Conservation (phyloP, 2,888 invertebrate genomes). For the Drosophila anceps region DNA sequence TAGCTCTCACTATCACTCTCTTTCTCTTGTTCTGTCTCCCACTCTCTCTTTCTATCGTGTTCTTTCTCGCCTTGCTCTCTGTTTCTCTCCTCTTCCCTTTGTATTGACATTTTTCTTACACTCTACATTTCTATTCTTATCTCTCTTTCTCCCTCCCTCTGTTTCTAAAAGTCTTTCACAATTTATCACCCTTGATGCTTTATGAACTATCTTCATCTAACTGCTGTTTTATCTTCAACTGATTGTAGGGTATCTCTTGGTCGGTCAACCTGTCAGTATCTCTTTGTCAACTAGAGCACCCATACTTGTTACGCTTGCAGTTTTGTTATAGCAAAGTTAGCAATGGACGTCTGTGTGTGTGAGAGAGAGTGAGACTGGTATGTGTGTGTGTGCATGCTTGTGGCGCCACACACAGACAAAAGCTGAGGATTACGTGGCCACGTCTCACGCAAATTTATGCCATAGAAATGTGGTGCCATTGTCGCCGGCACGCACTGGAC, state of each 20-base stretch:
- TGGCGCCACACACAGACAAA: conserved; percentile 44
- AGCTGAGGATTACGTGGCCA: conserved; percentile 56
- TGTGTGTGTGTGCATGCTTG: background rate
- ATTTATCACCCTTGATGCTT: background rate
- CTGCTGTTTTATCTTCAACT: background rate
- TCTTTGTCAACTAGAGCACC: background rate
- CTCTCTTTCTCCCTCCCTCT: background rate
- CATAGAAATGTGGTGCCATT: conserved; percentile 66
- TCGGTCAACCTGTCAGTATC: background rate
- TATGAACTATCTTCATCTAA: background rate
- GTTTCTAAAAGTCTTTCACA: background rate
- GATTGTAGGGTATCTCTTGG: conserved; percentile 4
- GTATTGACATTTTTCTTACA: too few relatives aligned
- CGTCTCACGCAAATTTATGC: conserved; percentile 53
- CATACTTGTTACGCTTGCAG: conserved; percentile 29
- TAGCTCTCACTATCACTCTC: too few relatives aligned
- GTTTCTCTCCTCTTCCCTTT: background rate
- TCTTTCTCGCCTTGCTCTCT: too few relatives aligned
- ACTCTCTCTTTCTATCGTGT: too few relatives aligned
- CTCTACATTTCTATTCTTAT: too few relatives aligned
- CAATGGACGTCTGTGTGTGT: background rate
- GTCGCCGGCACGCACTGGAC: conserved; percentile 63
- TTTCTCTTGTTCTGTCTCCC: too few relatives aligned
- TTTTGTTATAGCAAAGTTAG: conserved; percentile 25
- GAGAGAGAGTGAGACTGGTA: background rate